phyloP scores from a whole-genome alignment of 2,113 vertebrate species.

The Herpetotheres cachinnans region DNA sequence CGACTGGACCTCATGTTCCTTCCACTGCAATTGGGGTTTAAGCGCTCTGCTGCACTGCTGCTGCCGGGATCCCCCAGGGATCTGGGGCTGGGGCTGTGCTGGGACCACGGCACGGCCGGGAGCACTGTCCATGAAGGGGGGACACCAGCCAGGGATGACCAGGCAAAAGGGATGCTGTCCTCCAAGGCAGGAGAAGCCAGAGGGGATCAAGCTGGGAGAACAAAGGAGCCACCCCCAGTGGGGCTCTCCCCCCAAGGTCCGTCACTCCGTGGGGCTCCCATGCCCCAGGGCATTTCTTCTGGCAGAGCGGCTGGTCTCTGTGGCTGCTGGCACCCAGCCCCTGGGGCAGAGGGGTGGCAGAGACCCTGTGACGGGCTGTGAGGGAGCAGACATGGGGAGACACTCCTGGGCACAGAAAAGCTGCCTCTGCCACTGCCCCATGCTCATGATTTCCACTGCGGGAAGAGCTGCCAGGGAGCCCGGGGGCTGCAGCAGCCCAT shows the following conservation, averaged over 20 bases:
- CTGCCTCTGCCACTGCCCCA: background rate
- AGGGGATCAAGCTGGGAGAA: background rate
- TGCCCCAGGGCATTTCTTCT: background rate
- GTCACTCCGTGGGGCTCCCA: background rate
- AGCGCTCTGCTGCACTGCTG: background rate
- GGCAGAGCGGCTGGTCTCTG: background rate
- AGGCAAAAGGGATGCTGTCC: background rate
- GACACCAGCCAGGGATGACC: background rate
- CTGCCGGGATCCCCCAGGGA: rapidly evolving
- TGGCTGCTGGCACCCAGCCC: background rate
- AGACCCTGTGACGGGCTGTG: background rate
- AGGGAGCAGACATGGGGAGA: background rate
- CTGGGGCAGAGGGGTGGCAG: rapidly evolving
- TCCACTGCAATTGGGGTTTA: background rate
- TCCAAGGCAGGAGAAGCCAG: background rate
- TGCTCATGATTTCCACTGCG: rapidly evolving
- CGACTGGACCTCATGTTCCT: background rate
- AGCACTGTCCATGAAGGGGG: background rate
- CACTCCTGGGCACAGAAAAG: background rate
- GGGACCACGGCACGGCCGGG: background rate
- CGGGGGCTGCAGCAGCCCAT: background rate
- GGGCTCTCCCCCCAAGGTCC: background rate
- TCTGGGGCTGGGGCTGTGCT: background rate
- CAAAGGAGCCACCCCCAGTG: rapidly evolving
- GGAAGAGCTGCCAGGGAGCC: background rate